Percentiles rank a stretch among this genome's conserved stretches.
phyloP scores from a whole-genome alignment of 2,888 invertebrate species.

The Sinohyriopsis cumingii region DNA sequence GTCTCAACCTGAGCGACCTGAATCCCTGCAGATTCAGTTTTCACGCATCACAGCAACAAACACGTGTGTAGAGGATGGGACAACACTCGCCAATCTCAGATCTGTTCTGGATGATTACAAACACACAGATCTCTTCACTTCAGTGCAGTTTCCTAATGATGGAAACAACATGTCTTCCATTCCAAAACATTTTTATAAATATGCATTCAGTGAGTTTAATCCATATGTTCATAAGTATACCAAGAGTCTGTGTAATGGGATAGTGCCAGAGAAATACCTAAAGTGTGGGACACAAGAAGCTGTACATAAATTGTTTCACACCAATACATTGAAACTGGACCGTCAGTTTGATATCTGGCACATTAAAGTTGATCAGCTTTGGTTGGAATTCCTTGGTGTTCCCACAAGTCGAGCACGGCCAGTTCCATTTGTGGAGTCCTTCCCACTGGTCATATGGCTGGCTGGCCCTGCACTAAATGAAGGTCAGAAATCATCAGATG shows the following conservation, averaged over 20 bases:
- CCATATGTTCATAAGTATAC: slow-evolving; percentile 57
- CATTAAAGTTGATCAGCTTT: slow-evolving; percentile 89
- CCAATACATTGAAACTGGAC: slow-evolving; percentile 62
- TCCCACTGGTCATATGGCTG: slow-evolving; percentile 91
- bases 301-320: slow-evolving; percentile 34
- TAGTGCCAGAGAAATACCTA: slow-evolving; percentile 21
- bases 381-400: slow-evolving; percentile 93
- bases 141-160: slow-evolving; percentile 55
- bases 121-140: slow-evolving; percentile 81
- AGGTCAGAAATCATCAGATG: neutral
- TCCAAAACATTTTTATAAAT: slow-evolving; percentile 50
- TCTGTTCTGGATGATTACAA: slow-evolving; percentile 85
- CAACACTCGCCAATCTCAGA: slow-evolving; percentile 82
- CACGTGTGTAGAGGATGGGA: slow-evolving; percentile 76
- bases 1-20: slow-evolving; percentile 89
- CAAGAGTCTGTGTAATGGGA: slow-evolving; percentile 33
- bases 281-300: slow-evolving; percentile 26
- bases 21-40: slow-evolving; percentile 87
- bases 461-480: slow-evolving; percentile 61
- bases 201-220: slow-evolving; percentile 53
- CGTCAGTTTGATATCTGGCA: slow-evolving; percentile 88
- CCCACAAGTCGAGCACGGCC: slow-evolving; percentile 76
- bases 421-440: slow-evolving; percentile 75
- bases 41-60: slow-evolving; percentile 84
- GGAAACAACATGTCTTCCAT: slow-evolving; percentile 39